phyloP scores from a whole-genome alignment of 2,113 vertebrate genomes.

The Regulus satrapa region DNA sequence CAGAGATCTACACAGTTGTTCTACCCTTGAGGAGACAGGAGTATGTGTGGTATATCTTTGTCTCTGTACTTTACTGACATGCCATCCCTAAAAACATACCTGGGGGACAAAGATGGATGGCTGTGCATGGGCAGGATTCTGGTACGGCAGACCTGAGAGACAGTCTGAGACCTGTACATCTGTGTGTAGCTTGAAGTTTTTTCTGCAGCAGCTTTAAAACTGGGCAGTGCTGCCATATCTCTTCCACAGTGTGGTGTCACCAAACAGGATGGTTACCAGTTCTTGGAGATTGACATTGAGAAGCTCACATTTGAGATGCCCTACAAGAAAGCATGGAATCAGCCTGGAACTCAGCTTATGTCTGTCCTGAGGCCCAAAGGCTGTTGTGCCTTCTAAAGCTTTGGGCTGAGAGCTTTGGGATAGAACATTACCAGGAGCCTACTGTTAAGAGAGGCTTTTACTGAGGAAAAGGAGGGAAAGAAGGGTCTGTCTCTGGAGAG shows the following conservation, averaged over 20 bases:
- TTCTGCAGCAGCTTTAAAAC: neutral
- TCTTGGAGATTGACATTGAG: neutral
- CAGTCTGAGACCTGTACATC: neutral
- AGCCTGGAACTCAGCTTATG: neutral
- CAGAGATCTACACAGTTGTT: neutral
- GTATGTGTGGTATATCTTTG: neutral
- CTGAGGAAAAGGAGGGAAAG: neutral
- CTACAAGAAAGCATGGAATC: neutral
- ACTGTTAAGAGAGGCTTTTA: neutral
- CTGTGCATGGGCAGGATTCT: neutral
- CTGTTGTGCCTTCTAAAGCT: neutral
- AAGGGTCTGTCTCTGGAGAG: neutral
- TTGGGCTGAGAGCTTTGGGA: neutral
- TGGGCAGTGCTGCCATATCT: rapidly evolving
- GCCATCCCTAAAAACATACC: neutral
- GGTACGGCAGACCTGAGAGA: neutral
- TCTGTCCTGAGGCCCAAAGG: neutral
- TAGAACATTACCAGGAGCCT: neutral
- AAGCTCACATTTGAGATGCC: neutral
- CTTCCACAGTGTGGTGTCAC: neutral
- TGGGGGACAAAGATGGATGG: neutral
- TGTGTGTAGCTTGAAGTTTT: neutral
- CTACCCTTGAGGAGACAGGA: neutral
- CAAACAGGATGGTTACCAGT: neutral
- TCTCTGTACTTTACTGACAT: neutral